These are phyloP conservation scores for Hoplostethus atlanticus DNA, from an alignment of 2,797 vertebrate genomes.

Conservation along the genomic window DNA sequence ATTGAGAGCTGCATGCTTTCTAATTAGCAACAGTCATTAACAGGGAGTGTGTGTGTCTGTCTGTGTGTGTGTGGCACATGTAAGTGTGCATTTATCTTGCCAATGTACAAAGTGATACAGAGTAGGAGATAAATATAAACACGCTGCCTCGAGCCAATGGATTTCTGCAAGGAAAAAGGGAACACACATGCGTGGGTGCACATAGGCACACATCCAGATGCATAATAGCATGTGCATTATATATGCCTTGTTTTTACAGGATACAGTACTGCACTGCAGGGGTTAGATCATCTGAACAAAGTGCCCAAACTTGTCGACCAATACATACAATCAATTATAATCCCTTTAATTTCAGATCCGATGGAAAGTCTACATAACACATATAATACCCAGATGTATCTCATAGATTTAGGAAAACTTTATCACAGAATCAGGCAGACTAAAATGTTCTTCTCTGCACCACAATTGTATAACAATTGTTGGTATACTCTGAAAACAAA, in stretches of 20 bases:
- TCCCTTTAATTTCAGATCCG: no score
- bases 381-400: not conserved
- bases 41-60: conserved; percentile 27
- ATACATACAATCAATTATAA: no score
- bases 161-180: conserved; percentile 49
- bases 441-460: conserved; percentile 35
- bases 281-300: no score
- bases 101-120: conserved; percentile 24
- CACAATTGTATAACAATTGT: not conserved
- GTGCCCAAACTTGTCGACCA: no score
- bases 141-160: conserved; percentile 44
- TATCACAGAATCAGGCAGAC: no score
- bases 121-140: conserved; percentile 69
- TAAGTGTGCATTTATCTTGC: conserved; percentile 28
- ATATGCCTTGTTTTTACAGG: no score
- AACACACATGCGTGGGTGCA: conserved; percentile 7
- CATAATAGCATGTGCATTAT: not conserved
- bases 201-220: conserved; percentile 16
- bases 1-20: conserved; percentile 54
- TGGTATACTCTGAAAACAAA: not conserved
- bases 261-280: no score
- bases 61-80: not conserved
- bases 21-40: conserved; percentile 77
- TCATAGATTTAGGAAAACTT: no score
- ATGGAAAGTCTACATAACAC: not conserved